These are phyloP conservation scores for Phyto melanocephala DNA, from an alignment of 2,888 invertebrate species.

Conservation along the genomic window DNA sequence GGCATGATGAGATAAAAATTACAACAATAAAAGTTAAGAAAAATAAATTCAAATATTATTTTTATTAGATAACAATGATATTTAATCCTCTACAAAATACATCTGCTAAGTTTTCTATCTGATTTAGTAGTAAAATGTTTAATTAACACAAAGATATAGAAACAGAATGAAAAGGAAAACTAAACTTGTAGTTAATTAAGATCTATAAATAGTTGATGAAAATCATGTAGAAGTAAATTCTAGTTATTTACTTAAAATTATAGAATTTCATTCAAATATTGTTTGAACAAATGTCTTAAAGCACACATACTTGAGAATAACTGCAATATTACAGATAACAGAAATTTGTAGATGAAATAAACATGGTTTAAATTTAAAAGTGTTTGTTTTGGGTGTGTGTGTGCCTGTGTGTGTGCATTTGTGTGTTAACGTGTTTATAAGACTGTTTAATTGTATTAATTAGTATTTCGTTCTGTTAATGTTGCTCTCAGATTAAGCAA, in stretches of 20 bases:
- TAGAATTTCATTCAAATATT: conserved; percentile 16
- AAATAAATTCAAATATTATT: background rate
- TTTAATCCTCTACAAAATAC: background rate
- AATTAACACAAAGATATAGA: background rate
- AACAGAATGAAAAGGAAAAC: background rate
- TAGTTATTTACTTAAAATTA: background rate
- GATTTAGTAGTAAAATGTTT: background rate
- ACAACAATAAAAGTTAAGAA: background rate
- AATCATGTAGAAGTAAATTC: background rate
- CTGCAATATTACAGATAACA: conserved; percentile 37
- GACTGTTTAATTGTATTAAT: no score
- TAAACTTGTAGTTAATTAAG: background rate
- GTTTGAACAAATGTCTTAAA: no score
- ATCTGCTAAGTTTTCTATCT: no score
- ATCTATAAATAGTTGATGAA: background rate
- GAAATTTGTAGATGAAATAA: conserved; percentile 10
- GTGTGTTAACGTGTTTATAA: no score
- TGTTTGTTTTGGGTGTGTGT: background rate
- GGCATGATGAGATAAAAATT: background rate
- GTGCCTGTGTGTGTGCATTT: background rate
- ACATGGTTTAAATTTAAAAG: background rate
- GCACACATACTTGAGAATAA: background rate
- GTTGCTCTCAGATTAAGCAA: conserved; percentile 43
- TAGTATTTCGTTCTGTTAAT: conserved; percentile 44
- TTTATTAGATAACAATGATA: background rate